These are phyloP conservation scores for Anthopleura sola DNA, from an alignment of 64 coral and sea anemone species.

Conservation along the genomic window DNA sequence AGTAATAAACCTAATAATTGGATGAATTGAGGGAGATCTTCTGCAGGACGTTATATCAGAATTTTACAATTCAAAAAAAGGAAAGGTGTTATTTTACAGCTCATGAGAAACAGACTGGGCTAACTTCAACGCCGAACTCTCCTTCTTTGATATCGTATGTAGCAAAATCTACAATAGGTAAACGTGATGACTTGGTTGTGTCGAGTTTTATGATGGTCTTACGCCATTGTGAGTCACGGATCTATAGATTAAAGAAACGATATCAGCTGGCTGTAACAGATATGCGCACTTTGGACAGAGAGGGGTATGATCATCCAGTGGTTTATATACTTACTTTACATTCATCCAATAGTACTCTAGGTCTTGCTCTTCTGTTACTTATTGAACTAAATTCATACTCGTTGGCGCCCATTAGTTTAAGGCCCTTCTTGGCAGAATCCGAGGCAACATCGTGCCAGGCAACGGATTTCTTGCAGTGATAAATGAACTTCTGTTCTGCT, in stretches of 20 bases:
- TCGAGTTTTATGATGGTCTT: conserved; percentile 34
- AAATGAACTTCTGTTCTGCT: conserved; percentile 41
- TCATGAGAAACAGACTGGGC: conserved; percentile 63
- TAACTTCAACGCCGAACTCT: conserved; percentile 50
- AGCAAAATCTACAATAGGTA: conserved; percentile 58
- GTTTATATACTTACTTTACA: conserved; percentile 55
- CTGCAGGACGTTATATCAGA: neutral
- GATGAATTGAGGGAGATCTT: neutral
- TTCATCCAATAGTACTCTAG: conserved; percentile 42
- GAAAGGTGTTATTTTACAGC: conserved; percentile 25
- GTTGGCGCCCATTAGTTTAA: conserved; percentile 42
- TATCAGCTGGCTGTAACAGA: too few species aligned
- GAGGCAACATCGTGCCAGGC: conserved; percentile 35
- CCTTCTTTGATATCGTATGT: conserved; percentile 46
- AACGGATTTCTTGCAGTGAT: conserved; percentile 56
- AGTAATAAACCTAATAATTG: conserved; percentile 8
- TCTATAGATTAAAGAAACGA: neutral
- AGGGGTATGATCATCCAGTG: neutral
- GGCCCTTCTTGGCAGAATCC: conserved; percentile 30
- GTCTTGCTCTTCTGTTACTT: conserved; percentile 37
- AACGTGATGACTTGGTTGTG: conserved; percentile 35
- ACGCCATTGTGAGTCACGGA: conserved; percentile 33
- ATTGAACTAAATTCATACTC: conserved; percentile 56
- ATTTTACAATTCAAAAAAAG: conserved; percentile 36
- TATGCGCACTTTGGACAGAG: too few species aligned